Evolutionary conservation across 2,888 invertebrate species (phyloP), one percentile per base, ranked within the genome.

Genomic region (Acleris cristana): DNA sequence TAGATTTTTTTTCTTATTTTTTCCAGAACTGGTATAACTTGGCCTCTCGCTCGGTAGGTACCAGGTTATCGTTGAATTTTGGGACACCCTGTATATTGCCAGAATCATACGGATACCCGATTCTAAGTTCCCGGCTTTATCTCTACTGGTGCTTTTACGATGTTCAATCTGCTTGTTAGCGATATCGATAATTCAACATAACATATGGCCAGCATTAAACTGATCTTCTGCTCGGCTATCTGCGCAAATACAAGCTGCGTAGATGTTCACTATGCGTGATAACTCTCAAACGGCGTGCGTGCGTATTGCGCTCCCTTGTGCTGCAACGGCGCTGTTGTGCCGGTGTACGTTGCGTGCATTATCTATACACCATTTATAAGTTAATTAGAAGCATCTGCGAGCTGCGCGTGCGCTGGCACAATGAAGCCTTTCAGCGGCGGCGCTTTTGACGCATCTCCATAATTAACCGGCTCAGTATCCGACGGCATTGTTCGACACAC

Each of bases 391-490:
- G 75, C 85, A 76, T 74, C 75, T 81, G 79, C 81, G 84, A 80
- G 79, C 75, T 81, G 79, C 81, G 84, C 80, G 79, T 74, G 79
- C 79, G 82, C 81, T 76, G 79, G 78, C 72, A 90, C 91, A 91
- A 90, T 85, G 79, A 79, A 79, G 73, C 79, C 86, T 86, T 89
- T 89, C 82, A 85, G 82, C 73, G 75, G 83, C 89, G 88, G 86
- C 74, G 74, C 83, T 83, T 90, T 90, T 90, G 89, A 86, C 75
- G 71, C 71, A 72, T 74, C 71, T 64, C 71, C 76, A 74, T 82
- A 81, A 84, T 84, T 80, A 84, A 77, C 74, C 73, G 77, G 76
- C 78, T 77, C 79, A 80, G 76, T 79, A 81, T 76, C 74, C 74
- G 69, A 76, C 74, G 65, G 77, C 79, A 78, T 81, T 77, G 77